phyloP scores from a whole-genome alignment of 2,113 vertebrate genomes.

The Phycodurus eques region DNA sequence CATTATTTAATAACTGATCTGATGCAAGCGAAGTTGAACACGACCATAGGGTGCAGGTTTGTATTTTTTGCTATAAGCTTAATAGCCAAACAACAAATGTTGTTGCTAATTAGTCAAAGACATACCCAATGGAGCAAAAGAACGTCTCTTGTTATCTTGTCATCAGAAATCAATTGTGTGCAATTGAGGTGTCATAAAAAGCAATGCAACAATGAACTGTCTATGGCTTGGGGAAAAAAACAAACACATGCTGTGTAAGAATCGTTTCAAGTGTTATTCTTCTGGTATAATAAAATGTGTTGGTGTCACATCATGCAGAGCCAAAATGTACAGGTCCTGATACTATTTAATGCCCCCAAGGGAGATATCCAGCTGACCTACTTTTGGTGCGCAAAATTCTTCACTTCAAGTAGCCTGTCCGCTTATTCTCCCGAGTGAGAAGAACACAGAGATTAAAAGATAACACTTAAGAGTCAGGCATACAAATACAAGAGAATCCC shows the following conservation, averaged over 20 bases:
- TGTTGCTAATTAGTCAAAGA: background rate
- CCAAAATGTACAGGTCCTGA: conserved; percentile 43
- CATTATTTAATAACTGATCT: conserved; percentile 5
- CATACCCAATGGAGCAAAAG: background rate
- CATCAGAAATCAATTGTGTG: background rate
- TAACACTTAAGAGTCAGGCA: conserved; percentile 2
- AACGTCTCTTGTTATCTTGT: background rate
- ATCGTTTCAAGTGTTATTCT: background rate
- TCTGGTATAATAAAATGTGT: conserved; percentile 30
- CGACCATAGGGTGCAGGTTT: background rate
- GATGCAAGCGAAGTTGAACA: background rate
- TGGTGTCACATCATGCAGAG: conserved; percentile 50
- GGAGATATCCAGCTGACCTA: conserved; percentile 74
- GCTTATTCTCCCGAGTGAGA: conserved; percentile 38
- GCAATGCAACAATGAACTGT: background rate
- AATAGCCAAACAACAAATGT: background rate
- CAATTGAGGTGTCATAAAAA: background rate
- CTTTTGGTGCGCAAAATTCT: conserved; percentile 66
- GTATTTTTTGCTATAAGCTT: background rate
- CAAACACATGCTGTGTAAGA: background rate
- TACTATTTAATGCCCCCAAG: conserved; percentile 63
- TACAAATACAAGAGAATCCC: conserved; percentile 1
- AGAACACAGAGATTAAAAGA: conserved; percentile 21
- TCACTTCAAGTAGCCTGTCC: conserved; percentile 52
- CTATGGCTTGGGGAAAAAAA: background rate